Conservation (phyloP, 1,140 invertebrate species). For the Heliothis subflexa region DNA sequence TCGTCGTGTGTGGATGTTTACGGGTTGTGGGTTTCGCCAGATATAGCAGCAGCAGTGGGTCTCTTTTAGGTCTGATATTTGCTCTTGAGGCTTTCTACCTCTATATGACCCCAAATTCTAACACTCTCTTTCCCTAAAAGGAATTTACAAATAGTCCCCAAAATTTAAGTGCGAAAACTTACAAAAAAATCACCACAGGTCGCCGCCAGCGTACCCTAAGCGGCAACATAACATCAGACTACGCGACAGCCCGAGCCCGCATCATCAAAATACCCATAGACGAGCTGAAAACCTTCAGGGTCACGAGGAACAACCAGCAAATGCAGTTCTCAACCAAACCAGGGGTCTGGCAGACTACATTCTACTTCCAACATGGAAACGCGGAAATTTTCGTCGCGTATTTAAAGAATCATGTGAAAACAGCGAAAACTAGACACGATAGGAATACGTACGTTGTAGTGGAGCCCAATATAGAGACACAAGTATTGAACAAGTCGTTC, state of each 20-base stretch:
- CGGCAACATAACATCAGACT: conserved; percentile 85
- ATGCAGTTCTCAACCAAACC: conserved; percentile 91
- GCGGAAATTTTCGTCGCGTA: conserved; percentile 92
- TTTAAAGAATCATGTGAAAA: conserved; percentile 88
- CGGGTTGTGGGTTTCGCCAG: background rate
- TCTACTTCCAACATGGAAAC: conserved; percentile 95
- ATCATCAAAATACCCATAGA: conserved; percentile 89
- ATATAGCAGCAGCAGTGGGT: too few species aligned
- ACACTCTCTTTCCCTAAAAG: too few species aligned
- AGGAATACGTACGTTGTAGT: conserved; percentile 90
- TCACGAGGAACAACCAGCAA: conserved; percentile 89
- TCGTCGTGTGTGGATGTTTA: background rate
- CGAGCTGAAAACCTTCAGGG: conserved; percentile 89
- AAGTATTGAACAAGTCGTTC: conserved; percentile 93
- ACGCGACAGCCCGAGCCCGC: conserved; percentile 84
- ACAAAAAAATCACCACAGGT: conserved; percentile 60
- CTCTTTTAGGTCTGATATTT: too few species aligned
- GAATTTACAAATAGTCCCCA: background rate
- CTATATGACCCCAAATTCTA: too few species aligned
- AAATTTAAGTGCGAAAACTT: background rate
- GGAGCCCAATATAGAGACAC: conserved; percentile 88
- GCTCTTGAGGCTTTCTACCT: too few species aligned
- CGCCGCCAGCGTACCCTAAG: conserved; percentile 85
- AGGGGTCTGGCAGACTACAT: conserved; percentile 91
- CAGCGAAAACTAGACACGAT: conserved; percentile 89